phyloP scores from a whole-genome alignment of 2,888 invertebrate species.

The Mesorhabditis spiculigera region DNA sequence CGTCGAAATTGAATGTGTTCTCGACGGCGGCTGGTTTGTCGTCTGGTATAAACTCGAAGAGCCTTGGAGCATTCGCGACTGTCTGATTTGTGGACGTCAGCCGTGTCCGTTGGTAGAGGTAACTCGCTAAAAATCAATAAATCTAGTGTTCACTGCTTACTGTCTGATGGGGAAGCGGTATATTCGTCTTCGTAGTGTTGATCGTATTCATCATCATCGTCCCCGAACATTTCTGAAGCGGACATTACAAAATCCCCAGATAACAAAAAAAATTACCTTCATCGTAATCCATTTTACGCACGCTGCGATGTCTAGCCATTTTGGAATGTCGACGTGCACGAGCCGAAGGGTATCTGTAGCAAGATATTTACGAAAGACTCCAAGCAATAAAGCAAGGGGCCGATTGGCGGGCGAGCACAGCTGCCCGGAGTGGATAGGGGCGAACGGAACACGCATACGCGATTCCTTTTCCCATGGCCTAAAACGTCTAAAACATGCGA shows the following conservation, averaged over 20 bases:
- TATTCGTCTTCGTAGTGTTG: background rate
- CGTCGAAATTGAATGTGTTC: background rate
- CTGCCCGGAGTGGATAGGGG: too few relatives aligned
- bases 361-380: too few relatives aligned
- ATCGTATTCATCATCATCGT: background rate
- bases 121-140: conserved; percentile 31
- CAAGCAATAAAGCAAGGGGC: too few relatives aligned
- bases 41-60: conserved; percentile 14
- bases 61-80: conserved; percentile 12
- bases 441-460: too few relatives aligned
- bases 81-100: conserved; percentile 30
- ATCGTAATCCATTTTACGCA: conserved; percentile 44
- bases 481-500: too few relatives aligned
- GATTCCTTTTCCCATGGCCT: too few relatives aligned
- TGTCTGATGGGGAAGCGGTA: background rate
- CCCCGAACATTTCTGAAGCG: background rate
- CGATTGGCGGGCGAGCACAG: too few relatives aligned
- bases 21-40: background rate
- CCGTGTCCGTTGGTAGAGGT: conserved; percentile 32
- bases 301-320: conserved; percentile 48
- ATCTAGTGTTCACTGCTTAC: background rate
- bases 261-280: conserved; percentile 34
- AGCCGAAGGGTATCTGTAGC: too few relatives aligned
- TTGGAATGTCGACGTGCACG: background rate
- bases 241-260: background rate